A percentile compares a stretch with the other conserved stretches of the same genome.
Evolutionary conservation across 2,113 vertebrate genomes (phyloP).

Genomic region (Oceanites oceanicus): DNA sequence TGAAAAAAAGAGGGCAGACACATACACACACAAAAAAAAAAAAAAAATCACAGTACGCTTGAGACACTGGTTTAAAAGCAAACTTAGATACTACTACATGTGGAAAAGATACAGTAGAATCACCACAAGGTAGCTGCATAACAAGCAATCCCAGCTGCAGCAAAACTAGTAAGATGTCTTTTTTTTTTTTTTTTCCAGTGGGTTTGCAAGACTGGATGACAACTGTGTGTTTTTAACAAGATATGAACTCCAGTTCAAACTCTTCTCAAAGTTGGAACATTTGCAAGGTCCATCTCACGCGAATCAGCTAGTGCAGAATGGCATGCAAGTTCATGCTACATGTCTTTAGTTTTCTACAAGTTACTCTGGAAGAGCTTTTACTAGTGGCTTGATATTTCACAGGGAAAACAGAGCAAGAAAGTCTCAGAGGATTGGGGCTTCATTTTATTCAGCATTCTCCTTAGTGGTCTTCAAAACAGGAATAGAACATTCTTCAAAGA

Average conservation of each 20-base stretch:
- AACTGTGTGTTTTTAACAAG: background rate
- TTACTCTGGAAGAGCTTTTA: background rate
- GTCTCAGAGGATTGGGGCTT: background rate
- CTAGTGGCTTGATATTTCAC: background rate
- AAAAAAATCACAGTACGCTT: background rate
- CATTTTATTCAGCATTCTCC: background rate
- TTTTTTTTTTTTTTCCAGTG: background rate
- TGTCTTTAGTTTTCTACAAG: background rate
- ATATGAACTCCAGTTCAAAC: background rate
- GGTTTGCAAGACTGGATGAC: background rate
- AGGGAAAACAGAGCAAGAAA: background rate
- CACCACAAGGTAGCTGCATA: background rate
- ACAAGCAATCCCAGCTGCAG: background rate
- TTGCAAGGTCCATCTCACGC: background rate
- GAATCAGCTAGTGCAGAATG: background rate
- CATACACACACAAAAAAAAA: background rate
- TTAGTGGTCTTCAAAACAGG: background rate
- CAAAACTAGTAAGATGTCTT: background rate
- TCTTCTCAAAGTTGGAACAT: background rate
- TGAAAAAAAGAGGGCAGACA: background rate
- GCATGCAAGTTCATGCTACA: background rate
- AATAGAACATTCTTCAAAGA: background rate
- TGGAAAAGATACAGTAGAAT: accelerated
- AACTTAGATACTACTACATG: background rate
- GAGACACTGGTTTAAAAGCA: background rate